Conservation (phyloP, 2,888 invertebrate genomes). For the Oxyteleia sp. region DNA sequence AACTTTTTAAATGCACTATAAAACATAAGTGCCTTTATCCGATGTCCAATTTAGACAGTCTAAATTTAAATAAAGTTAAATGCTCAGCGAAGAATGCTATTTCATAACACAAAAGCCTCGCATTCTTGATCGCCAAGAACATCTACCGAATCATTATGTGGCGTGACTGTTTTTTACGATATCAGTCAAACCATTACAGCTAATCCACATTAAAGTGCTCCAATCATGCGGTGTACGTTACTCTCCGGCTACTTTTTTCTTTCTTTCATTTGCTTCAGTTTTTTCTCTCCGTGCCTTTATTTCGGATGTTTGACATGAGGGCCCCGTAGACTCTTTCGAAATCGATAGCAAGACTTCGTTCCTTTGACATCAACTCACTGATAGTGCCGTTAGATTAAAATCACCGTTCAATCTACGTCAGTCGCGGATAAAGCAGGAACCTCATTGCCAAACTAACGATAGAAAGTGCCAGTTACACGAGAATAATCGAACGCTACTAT, state of each 20-base stretch:
- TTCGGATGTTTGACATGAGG: conserved; percentile 57
- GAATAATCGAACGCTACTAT: conserved; percentile 50
- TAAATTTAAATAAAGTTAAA: conserved; percentile 47
- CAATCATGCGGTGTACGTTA: conserved; percentile 31
- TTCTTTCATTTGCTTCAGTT: conserved; percentile 21
- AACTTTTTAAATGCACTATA: conserved; percentile 3
- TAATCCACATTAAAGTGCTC: conserved; percentile 62
- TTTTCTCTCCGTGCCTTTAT: conserved; percentile 26
- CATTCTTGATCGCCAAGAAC: conserved; percentile 50
- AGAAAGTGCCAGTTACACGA: conserved; percentile 54
- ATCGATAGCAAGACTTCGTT: conserved; percentile 61
- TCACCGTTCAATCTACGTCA: conserved; percentile 69
- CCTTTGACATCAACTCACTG: conserved; percentile 60
- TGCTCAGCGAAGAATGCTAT: conserved; percentile 37
- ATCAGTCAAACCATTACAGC: conserved; percentile 44
- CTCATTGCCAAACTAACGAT: conserved; percentile 64
- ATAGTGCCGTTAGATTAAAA: conserved; percentile 71
- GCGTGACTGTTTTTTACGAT: conserved; percentile 60
- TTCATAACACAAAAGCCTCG: conserved; percentile 51
- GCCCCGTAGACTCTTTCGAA: conserved; percentile 56
- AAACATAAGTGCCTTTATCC: background rate
- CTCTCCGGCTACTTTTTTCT: too few relatives aligned
- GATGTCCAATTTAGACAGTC: background rate
- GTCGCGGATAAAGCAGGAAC: conserved; percentile 59
- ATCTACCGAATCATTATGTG: conserved; percentile 54